Evolutionary conservation across 2,797 vertebrate genomes (phyloP), one percentile per base, ranked within the genome.

Genomic region (Myotis planiceps): DNA sequence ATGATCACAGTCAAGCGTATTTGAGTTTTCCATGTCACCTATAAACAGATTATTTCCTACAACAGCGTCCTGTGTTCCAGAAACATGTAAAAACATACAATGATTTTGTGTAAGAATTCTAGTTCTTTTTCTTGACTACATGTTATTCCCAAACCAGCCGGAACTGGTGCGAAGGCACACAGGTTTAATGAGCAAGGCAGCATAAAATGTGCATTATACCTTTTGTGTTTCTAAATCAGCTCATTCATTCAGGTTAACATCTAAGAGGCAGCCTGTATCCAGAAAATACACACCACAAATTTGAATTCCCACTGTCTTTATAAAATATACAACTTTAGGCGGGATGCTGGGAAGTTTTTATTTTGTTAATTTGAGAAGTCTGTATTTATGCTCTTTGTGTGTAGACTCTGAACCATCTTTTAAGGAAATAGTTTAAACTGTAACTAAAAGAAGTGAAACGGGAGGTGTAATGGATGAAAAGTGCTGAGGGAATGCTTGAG

Each of bases 321-420:
- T 34, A 89, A 85, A 81, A 82, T 47, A 47, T 37, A 25, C 27
- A 86, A 9, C 15, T 66, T 25, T 25, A 18, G 29, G n/a, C 1
- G 32, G 10, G 5, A 32, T 8, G 8, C 76, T 32, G 18, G 7
- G 65, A 83, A 45, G 60, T 25, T 84, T 68, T 75, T 55, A 75
- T 80, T 89, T 76, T 68, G 14, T 63, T 82, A 58, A 47, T 90
- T 74, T 92, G 37, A 92, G 60, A 53, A 85, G 88, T 60, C 18
- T 74, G 0, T 42, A 32, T 79, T 65, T 80, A 53, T 92, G 72
- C n/a, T 68, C 39, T 51, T 68, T 51, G 16, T 86, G 27, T 84
- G 6, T 69, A 60, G 71, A 82, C 16, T 49, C 47, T 47, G 29
- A 29, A 68, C 23, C 78, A 1, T 16, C 63, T 78, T 90, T 80